These are phyloP conservation scores for Amazona vittata DNA, from an alignment of 2,113 vertebrate species.

Conservation along the genomic window DNA sequence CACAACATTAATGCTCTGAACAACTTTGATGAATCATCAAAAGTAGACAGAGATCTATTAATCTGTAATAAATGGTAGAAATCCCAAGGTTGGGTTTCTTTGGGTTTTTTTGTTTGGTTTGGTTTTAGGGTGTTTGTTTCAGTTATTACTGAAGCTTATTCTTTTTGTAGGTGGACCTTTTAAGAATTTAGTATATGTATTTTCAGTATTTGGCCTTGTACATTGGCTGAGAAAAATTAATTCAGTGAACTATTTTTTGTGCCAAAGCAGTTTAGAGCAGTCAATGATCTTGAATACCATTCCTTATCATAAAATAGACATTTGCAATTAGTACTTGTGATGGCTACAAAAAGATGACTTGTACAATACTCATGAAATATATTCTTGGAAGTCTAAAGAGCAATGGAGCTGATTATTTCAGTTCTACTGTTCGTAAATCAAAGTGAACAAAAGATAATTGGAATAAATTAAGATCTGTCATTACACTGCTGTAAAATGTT, in stretches of 20 bases:
- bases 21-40: neutral
- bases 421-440: neutral
- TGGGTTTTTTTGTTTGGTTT: neutral
- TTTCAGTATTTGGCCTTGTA: neutral
- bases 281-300: neutral
- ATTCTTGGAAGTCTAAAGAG: slow-evolving; percentile 14
- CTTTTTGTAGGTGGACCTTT: neutral
- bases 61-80: neutral
- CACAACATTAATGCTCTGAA: neutral
- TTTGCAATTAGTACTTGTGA: neutral
- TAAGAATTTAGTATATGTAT: neutral
- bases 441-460: slow-evolving; percentile 52
- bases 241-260: neutral
- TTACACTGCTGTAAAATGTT: slow-evolving; percentile 29
- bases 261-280: neutral
- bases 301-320: neutral
- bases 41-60: neutral
- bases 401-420: slow-evolving; percentile 40
- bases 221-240: neutral
- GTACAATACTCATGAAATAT: neutral
- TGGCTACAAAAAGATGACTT: neutral
- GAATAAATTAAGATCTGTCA: slow-evolving; percentile 52
- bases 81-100: neutral
- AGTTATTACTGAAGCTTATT: neutral
- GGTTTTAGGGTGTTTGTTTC: neutral